phyloP scores from a whole-genome alignment of 2,888 invertebrate genomes.

The Sycophila texana region DNA sequence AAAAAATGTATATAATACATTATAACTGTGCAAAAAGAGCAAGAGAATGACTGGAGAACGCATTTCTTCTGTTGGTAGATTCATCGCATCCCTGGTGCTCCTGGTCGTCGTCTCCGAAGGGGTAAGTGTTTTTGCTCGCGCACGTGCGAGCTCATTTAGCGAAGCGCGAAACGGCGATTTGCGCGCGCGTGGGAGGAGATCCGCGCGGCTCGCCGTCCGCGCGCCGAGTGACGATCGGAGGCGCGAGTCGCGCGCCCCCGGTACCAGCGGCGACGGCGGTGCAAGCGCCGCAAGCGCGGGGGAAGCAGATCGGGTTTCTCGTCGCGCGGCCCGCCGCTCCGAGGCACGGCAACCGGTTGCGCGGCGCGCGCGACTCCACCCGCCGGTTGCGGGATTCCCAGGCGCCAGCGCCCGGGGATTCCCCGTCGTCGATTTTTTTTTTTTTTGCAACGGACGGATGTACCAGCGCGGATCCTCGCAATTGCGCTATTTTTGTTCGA shows the following conservation, averaged over 20 bases:
- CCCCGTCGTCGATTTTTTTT: neutral
- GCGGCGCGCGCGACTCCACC: neutral
- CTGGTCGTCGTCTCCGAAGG: constrained; percentile 75
- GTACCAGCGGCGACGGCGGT: neutral
- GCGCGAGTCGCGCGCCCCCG: neutral
- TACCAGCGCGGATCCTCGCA: neutral
- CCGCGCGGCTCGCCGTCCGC: constrained; percentile 36
- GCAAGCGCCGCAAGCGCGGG: neutral
- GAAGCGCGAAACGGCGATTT: neutral
- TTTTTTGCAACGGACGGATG: too few species aligned
- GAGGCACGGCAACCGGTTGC: neutral
- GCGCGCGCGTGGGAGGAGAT: neutral
- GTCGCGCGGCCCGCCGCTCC: neutral
- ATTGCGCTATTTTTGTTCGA: neutral
- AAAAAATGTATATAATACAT: too few species aligned
- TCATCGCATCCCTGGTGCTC: constrained; percentile 77
- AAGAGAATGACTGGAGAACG: neutral
- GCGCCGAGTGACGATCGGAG: constrained; percentile 42
- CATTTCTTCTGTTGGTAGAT: constrained; percentile 73
- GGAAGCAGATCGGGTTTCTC: constrained; percentile 29
- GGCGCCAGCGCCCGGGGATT: constrained; percentile 20
- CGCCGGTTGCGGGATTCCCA: neutral
- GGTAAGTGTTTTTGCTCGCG: constrained; percentile 73
- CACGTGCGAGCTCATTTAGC: neutral
- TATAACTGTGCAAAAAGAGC: neutral